These are phyloP conservation scores for Protula sp. DNA, from an alignment of 2,888 invertebrate species.

Conservation along the genomic window DNA sequence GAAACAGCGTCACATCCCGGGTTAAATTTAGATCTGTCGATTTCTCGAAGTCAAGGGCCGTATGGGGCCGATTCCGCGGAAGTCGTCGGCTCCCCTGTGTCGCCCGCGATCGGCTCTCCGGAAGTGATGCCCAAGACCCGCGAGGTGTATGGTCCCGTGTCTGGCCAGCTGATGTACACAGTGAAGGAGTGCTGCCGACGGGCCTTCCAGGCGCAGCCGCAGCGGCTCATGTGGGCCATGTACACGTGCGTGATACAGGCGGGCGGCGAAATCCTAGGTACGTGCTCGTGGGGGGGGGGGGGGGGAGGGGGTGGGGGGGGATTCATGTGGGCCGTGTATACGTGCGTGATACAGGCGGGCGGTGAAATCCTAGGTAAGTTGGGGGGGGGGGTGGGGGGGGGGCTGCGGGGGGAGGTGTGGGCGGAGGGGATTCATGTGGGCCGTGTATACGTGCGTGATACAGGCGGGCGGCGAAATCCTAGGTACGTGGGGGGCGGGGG, in stretches of 20 bases:
- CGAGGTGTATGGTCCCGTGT: constrained; percentile 46
- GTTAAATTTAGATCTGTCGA: background rate
- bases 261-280: constrained; percentile 80
- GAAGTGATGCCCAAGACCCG: background rate
- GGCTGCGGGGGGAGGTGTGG: too few species aligned
- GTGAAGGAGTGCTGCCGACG: constrained; percentile 81
- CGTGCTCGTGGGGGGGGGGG: constrained; percentile 45
- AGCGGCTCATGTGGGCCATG: constrained; percentile 92
- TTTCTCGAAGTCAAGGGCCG: background rate
- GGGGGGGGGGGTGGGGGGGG: too few species aligned
- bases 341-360: too few species aligned
- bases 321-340: background rate
- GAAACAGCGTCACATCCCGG: background rate
- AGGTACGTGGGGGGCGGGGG: too few species aligned
- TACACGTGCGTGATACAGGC: constrained; percentile 78
- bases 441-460: too few species aligned
- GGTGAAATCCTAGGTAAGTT: too few species aligned
- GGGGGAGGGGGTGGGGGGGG: background rate
- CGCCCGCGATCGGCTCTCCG: background rate
- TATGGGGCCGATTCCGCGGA: background rate
- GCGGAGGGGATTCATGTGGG: background rate
- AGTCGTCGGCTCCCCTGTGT: background rate
- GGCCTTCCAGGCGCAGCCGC: constrained; percentile 83
- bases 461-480: too few species aligned
- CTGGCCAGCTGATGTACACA: constrained; percentile 85